These are phyloP conservation scores for Apogon talboti DNA, from an alignment of 2,797 vertebrate species.

Conservation along the genomic window DNA sequence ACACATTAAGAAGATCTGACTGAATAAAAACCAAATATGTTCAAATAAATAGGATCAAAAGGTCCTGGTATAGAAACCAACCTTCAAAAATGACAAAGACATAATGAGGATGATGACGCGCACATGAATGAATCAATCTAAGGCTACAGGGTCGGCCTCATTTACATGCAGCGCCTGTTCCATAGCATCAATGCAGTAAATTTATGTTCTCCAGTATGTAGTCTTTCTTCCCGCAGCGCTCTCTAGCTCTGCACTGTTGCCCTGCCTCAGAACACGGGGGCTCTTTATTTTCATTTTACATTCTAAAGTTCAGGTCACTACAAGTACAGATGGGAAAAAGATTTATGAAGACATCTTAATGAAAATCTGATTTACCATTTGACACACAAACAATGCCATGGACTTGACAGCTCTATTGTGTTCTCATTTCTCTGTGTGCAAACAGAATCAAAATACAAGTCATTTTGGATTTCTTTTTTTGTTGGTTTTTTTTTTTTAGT, in stretches of 20 bases:
- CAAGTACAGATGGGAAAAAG: background rate
- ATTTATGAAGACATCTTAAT: too few species aligned
- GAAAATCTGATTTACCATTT: too few species aligned
- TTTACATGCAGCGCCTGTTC: constrained; percentile 39
- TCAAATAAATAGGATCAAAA: constrained; percentile 27
- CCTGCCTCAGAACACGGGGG: background rate
- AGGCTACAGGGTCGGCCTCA: constrained; percentile 8
- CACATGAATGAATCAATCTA: constrained; percentile 27
- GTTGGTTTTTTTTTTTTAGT: too few species aligned
- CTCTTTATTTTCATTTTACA: background rate
- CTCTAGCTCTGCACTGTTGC: background rate
- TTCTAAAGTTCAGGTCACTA: background rate
- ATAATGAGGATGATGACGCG: constrained; percentile 4
- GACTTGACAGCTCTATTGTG: too few species aligned
- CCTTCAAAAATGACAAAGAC: background rate
- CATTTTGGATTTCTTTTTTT: too few species aligned
- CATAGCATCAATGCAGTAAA: constrained; percentile 24
- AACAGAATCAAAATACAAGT: too few species aligned
- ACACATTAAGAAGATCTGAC: constrained; percentile 12
- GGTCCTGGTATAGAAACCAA: constrained; percentile 3
- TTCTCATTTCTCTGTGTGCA: too few species aligned
- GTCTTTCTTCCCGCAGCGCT: background rate
- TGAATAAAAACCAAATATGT: background rate
- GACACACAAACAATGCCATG: too few species aligned
- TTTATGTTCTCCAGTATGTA: constrained; percentile 9